A percentile compares a stretch with the other conserved stretches of the same genome.
Evolutionary conservation across 2,113 vertebrate genomes (phyloP).

Genomic region (human): DNA sequence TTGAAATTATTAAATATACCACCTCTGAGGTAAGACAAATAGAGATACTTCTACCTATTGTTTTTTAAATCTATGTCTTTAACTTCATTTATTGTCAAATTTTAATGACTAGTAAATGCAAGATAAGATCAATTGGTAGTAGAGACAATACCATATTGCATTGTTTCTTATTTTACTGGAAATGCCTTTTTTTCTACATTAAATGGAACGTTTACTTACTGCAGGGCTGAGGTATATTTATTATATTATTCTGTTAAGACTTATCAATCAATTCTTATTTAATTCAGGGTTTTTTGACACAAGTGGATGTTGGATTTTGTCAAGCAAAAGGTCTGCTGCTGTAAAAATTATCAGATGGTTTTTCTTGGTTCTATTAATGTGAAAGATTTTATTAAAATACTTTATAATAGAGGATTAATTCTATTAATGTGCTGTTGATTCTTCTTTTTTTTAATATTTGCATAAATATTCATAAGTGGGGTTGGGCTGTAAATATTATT

Average conservation of each 20-base stretch:
- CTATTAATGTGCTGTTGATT: not conserved
- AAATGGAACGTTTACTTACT: not conserved
- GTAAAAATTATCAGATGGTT: not conserved
- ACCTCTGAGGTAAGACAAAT: not conserved
- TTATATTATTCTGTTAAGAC: not conserved
- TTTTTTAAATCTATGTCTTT: not conserved
- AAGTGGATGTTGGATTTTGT: not conserved
- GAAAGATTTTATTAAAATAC: not conserved
- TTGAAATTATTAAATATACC: not conserved
- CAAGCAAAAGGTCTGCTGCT: not conserved
- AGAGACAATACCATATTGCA: not conserved
- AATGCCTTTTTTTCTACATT: not conserved
- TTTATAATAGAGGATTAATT: not conserved
- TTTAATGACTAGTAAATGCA: not conserved
- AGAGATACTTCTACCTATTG: not conserved
- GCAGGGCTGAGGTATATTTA: not conserved
- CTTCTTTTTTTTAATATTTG: not conserved
- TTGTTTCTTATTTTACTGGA: not conserved
- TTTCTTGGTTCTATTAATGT: not conserved
- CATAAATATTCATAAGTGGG: not conserved
- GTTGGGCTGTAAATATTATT: not conserved
- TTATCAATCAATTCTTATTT: not conserved
- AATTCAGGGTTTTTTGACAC: not conserved
- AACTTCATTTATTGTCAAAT: not conserved
- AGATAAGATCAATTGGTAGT: not conserved